Evolutionary conservation across 2,888 invertebrate genomes (phyloP).

Genomic region (Tinea trinotella): DNA sequence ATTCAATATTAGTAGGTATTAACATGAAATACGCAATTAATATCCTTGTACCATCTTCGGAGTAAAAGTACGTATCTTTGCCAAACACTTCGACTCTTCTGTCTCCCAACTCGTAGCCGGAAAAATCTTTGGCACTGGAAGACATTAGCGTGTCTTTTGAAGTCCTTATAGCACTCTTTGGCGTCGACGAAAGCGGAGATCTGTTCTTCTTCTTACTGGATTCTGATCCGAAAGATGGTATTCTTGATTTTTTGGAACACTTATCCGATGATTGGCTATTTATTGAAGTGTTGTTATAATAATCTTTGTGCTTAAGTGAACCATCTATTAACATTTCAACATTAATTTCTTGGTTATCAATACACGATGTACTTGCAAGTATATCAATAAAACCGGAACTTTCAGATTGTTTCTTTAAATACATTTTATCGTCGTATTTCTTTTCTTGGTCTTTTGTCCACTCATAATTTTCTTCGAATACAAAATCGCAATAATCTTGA

Average conservation of each 20-base stretch:
- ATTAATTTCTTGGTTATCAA: constrained; percentile 41
- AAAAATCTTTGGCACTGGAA: constrained; percentile 36
- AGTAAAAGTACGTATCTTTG: constrained; percentile 50
- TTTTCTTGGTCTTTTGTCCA: constrained; percentile 61
- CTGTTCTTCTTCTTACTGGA: constrained; percentile 39
- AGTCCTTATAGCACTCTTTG: constrained; percentile 26
- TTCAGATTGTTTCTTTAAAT: constrained; percentile 33
- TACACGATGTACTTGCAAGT: constrained; percentile 36
- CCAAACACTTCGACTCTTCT: constrained; percentile 59
- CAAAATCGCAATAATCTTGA: constrained; percentile 69
- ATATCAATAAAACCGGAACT: constrained; percentile 35
- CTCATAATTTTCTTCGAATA: constrained; percentile 57
- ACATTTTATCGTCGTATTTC: constrained; percentile 39
- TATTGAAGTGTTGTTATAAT: constrained; percentile 28
- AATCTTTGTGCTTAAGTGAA: constrained; percentile 50
- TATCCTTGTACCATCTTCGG: constrained; percentile 51
- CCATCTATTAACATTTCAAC: constrained; percentile 55
- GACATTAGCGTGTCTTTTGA: constrained; percentile 25
- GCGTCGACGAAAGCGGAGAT: constrained; percentile 29
- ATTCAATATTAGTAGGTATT: constrained; percentile 53
- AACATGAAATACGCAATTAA: constrained; percentile 42
- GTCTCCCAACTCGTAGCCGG: constrained; percentile 53
- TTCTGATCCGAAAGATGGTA: constrained; percentile 26
- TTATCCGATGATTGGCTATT: constrained; percentile 24
- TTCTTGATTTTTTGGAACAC: constrained; percentile 30